These are phyloP conservation scores for Archips xylosteana DNA, from an alignment of 2,888 invertebrate genomes.

Conservation along the genomic window DNA sequence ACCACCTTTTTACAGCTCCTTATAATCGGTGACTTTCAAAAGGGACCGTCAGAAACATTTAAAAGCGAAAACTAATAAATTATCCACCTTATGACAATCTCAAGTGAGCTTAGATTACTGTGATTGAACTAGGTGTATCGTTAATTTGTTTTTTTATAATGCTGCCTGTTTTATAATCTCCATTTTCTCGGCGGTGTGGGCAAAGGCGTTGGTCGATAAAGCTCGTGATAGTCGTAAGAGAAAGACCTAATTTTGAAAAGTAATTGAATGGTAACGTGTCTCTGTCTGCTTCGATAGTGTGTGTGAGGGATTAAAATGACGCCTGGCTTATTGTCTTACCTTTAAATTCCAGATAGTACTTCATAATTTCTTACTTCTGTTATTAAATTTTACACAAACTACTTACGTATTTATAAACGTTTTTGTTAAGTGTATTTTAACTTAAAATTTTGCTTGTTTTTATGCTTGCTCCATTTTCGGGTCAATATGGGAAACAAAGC, in stretches of 20 bases:
- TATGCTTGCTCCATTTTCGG: too few relatives aligned
- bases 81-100: neutral
- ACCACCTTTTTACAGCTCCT: conserved; percentile 20
- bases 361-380: neutral
- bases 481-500: too few relatives aligned
- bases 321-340: neutral
- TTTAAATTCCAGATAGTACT: neutral
- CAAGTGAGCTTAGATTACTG: neutral
- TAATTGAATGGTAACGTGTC: conserved; percentile 8
- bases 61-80: neutral
- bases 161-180: conserved; percentile 16
- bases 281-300: neutral
- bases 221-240: neutral
- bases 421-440: too few relatives aligned
- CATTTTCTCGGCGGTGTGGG: neutral
- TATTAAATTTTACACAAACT: neutral
- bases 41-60: conserved; percentile 10
- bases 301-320: neutral
- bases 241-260: conserved; percentile 11
- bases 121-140: neutral
- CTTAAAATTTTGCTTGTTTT: too few relatives aligned
- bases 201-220: conserved; percentile 9
- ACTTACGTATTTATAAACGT: too few relatives aligned
- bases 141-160: conserved; percentile 24
- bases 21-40: conserved; percentile 34